These are phyloP conservation scores for Erythrocercus mccallii DNA, from an alignment of 2,113 vertebrate genomes.

Conservation along the genomic window DNA sequence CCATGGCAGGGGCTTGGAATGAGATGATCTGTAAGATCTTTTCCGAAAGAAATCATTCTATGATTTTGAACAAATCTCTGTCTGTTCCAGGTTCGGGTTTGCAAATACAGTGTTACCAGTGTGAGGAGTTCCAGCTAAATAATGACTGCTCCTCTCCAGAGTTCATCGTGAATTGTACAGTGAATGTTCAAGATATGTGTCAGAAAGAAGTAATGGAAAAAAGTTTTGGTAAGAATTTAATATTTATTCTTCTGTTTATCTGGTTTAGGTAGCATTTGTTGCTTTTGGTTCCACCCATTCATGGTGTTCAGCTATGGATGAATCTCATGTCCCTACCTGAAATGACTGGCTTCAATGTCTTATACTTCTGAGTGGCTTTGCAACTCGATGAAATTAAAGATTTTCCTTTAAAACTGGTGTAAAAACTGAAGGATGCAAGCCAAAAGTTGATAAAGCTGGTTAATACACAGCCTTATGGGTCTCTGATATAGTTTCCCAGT, in stretches of 20 bases:
- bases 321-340: background rate
- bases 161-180: constrained; percentile 96
- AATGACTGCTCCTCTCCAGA: constrained; percentile 94
- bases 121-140: constrained; percentile 92
- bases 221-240: constrained; percentile 83
- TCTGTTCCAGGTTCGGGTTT: constrained; percentile 77
- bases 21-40: background rate
- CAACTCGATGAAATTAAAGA: background rate
- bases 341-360: background rate
- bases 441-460: constrained; percentile 17
- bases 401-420: constrained; percentile 9
- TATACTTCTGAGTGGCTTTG: background rate
- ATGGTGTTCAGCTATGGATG: background rate
- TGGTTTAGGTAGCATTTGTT: background rate
- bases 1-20: background rate
- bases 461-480: constrained; percentile 22
- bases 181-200: constrained; percentile 98
- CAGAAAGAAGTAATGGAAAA: constrained; percentile 97
- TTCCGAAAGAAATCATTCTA: background rate
- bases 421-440: background rate
- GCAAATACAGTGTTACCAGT: constrained; percentile 99
- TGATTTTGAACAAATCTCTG: background rate
- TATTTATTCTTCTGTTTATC: background rate
- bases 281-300: background rate
- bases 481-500: constrained; percentile 49